Evolutionary conservation across 2,888 invertebrate species (phyloP).

Genomic region (Erynnis tages): DNA sequence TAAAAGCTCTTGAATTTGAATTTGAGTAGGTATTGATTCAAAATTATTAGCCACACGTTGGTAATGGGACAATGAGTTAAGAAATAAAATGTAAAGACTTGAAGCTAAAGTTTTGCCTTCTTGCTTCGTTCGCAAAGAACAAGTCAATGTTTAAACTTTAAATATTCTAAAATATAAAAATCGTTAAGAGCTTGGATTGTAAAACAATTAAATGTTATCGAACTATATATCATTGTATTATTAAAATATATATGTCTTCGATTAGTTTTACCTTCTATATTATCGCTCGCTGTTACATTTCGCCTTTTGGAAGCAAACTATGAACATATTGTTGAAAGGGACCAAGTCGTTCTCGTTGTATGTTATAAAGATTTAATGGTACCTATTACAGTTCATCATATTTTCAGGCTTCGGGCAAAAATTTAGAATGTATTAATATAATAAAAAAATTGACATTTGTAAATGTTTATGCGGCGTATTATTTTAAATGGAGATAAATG

Average conservation of each 20-base stretch:
- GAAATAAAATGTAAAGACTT: constrained; percentile 19
- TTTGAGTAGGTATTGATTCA: neutral
- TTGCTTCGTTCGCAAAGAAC: constrained; percentile 26
- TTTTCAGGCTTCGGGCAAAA: neutral
- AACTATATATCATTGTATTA: constrained; percentile 8
- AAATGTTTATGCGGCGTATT: neutral
- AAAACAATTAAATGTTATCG: constrained; percentile 19
- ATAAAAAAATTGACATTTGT: neutral
- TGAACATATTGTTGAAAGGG: constrained; percentile 32
- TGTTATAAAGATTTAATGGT: constrained; percentile 18
- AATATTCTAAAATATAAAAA: constrained; percentile 26
- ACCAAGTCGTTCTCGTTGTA: constrained; percentile 32
- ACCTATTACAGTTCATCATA: constrained; percentile 1
- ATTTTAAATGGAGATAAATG: neutral
- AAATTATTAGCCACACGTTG: neutral
- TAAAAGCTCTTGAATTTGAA: too few relatives aligned
- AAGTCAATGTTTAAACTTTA: constrained; percentile 13
- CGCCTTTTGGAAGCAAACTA: constrained; percentile 16
- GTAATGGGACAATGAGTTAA: neutral
- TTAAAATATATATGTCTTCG: constrained; percentile 8
- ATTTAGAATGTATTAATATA: neutral
- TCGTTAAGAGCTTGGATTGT: constrained; percentile 24
- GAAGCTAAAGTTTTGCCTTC: constrained; percentile 29
- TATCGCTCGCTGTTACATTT: constrained; percentile 19
- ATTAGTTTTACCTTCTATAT: constrained; percentile 4